These are phyloP conservation scores for Nematopogon swammerdamellus DNA, from an alignment of 2,888 invertebrate species.

Conservation along the genomic window DNA sequence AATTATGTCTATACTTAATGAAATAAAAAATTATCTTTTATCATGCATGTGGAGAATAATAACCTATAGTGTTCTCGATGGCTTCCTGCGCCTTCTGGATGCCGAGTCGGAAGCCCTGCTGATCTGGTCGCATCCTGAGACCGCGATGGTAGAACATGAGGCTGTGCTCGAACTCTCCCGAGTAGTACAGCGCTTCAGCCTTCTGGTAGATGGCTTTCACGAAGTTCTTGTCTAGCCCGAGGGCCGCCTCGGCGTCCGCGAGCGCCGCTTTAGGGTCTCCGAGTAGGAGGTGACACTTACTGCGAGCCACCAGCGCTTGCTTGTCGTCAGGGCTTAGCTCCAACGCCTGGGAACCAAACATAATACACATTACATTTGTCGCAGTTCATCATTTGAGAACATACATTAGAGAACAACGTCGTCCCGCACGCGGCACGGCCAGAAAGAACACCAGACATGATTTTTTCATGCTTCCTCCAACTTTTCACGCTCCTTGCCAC, in stretches of 20 bases:
- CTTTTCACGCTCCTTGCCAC: no score
- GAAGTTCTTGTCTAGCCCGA: constrained; percentile 69
- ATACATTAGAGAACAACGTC: no score
- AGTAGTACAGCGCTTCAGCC: constrained; percentile 87
- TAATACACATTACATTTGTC: background rate
- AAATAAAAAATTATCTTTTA: no score
- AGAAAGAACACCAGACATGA: no score
- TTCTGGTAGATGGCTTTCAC: constrained; percentile 80
- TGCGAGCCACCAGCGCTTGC: constrained; percentile 82
- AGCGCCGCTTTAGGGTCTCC: constrained; percentile 83
- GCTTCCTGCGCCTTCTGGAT: constrained; percentile 93
- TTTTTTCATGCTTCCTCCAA: no score
- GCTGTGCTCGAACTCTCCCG: constrained; percentile 91
- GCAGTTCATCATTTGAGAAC: background rate
- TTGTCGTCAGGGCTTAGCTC: constrained; percentile 83
- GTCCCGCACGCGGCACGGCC: no score
- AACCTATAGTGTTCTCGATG: constrained; percentile 88
- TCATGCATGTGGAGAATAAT: no score
- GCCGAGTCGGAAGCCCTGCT: constrained; percentile 64
- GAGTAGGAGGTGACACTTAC: constrained; percentile 82
- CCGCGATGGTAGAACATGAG: constrained; percentile 90
- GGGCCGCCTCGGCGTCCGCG: constrained; percentile 79
- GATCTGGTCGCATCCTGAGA: constrained; percentile 76
- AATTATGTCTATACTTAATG: no score
- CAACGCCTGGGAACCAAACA: constrained; percentile 79